phyloP scores from a whole-genome alignment of 2,888 invertebrate genomes.

The Apamea monoglypha region DNA sequence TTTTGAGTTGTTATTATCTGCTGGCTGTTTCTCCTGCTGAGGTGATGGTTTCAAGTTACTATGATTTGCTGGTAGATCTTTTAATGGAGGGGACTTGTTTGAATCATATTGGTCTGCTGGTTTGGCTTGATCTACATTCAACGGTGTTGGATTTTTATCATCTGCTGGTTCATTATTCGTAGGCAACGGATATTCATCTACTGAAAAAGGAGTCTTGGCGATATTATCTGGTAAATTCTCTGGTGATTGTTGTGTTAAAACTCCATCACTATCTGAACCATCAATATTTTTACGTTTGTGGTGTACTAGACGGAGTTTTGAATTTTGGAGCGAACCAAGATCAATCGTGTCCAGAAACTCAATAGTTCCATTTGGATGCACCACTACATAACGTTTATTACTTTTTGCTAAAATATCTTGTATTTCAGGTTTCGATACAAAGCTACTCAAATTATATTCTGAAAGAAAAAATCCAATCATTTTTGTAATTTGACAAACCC shows the following conservation, averaged over 20 bases:
- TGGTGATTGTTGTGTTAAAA: not conserved
- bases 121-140: not conserved
- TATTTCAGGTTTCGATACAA: constrained; percentile 33
- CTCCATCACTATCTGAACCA: not conserved
- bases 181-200: constrained; percentile 9
- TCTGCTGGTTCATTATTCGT: constrained; percentile 4
- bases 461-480: constrained; percentile 29
- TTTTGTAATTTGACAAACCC: not conserved
- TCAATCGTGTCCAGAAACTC: constrained; percentile 74
- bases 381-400: constrained; percentile 70
- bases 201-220: not conserved
- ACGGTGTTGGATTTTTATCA: not conserved
- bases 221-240: not conserved
- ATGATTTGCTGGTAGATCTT: not conserved
- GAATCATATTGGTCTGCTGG: not conserved
- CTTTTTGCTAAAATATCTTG: constrained; percentile 57
- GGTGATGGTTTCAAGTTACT: not conserved
- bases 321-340: constrained; percentile 60
- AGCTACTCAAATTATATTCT: constrained; percentile 29
- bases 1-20: not conserved
- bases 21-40: not conserved
- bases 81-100: not conserved
- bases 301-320: constrained; percentile 60
- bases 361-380: constrained; percentile 75
- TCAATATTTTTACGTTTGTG: not conserved